Base-by-base conservation (phyloP, 2,113 vertebrate genomes). In the Eretmochelys imbricata region DNA sequence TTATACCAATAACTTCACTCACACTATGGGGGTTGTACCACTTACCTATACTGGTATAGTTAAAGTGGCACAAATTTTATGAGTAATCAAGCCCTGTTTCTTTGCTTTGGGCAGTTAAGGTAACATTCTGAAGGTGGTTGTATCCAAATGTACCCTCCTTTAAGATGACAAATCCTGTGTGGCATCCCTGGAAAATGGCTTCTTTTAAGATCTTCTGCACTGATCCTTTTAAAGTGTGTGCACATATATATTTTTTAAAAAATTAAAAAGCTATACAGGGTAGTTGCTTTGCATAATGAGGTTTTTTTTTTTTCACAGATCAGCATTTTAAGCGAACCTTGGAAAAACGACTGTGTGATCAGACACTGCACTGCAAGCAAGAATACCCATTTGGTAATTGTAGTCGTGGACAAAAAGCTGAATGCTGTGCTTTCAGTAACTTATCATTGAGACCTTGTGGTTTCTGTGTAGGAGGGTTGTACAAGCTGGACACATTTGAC, bases 381-480 rank as follows among this genome's bases (percentile, higher is more conserved):
- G 92, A 92, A 94, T 84, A 82, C 85, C 79, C 59, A 0, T 79
- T 93, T 27, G 65, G 93, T 94, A 90, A 86, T 93, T 94, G 86
- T 42, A 95, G 90, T 53, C 93, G 94, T 95, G 93, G 96, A 96
- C 88, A 91, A 97, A 96, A 90, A 94, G 95, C 75, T 97, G 84
- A 96, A 93, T 81, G 82, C 94, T 96, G 87, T 94, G 55, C 93
- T 94, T 93, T 97, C 93, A 95, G 87, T 97, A 92, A 94, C 97
- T 84, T 93, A 10, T 90, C 54, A 82, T 95, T 97, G 96, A 96
- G 96, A 93, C 90, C 50, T 92, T 96, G 97, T 84, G 97, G 97
- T 95, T 97, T 97, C 92, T 97, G 97, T 88, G 98, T 98, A 92
- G 98, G 98, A 96, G 98, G 96, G 54, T 89, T 49, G 83, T 93